phyloP scores from a whole-genome alignment of 2,888 invertebrate species.

The Phyto melanocephala region DNA sequence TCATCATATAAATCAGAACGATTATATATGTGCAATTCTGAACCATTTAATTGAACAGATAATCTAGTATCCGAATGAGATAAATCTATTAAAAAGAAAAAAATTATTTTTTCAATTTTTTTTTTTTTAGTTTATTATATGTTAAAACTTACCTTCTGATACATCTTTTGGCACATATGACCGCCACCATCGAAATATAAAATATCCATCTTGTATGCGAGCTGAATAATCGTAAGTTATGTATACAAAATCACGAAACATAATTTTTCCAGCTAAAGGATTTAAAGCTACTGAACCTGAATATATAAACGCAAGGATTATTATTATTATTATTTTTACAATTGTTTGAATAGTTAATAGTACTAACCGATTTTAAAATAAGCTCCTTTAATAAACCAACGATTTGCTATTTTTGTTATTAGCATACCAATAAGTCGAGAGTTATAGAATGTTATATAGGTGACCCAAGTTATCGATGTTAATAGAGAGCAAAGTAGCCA shows the following conservation, averaged over 20 bases:
- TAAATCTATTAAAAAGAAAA: conserved; percentile 86
- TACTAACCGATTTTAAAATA: conserved; percentile 91
- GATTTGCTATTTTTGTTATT: conserved; percentile 92
- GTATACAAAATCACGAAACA: conserved; percentile 97
- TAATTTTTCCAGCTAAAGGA: conserved; percentile 98
- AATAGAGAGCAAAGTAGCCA: conserved; percentile 89
- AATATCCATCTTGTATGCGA: conserved; percentile 96
- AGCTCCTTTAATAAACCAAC: conserved; percentile 90
- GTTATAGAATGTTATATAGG: conserved; percentile 97
- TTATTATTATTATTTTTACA: no score
- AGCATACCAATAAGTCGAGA: conserved; percentile 94
- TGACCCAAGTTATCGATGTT: conserved; percentile 92
- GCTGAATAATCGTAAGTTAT: conserved; percentile 96
- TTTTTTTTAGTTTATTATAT: no score
- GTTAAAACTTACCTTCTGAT: conserved; percentile 88
- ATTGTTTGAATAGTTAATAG: no score
- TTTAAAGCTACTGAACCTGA: conserved; percentile 95
- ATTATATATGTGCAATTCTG: conserved; percentile 97
- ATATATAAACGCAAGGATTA: not conserved
- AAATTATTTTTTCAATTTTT: not conserved
- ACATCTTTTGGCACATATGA: conserved; percentile 96
- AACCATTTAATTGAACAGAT: conserved; percentile 94
- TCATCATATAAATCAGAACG: conserved; percentile 91
- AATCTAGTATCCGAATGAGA: conserved; percentile 96
- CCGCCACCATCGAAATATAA: conserved; percentile 99